phyloP scores from a whole-genome alignment of 2,113 vertebrate genomes.

The Drymodes brunneopygia region DNA sequence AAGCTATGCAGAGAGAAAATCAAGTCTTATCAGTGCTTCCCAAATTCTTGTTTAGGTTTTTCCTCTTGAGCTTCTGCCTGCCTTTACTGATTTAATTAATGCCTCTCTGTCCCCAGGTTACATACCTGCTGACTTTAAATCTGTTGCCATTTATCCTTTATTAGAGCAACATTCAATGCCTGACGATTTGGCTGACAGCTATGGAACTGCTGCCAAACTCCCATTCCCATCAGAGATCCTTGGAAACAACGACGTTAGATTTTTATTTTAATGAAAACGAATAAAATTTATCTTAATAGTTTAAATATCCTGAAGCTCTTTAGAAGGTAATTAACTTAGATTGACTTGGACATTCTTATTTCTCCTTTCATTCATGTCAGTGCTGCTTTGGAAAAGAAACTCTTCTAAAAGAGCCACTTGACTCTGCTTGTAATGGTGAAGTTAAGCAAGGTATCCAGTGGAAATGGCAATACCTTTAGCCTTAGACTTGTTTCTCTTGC shows the following conservation, averaged over 20 bases:
- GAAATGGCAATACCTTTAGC: background rate
- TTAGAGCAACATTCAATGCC: slow-evolving; percentile 15
- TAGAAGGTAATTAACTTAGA: background rate
- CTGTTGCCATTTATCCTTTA: slow-evolving; percentile 50
- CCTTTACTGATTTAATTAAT: slow-evolving; percentile 65
- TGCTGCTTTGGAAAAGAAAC: background rate
- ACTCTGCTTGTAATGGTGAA: background rate
- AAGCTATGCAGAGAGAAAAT: slow-evolving; percentile 17
- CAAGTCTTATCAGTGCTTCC: slow-evolving; percentile 39
- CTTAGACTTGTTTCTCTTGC: background rate
- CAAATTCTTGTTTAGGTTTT: slow-evolving; percentile 45
- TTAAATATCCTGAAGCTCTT: background rate
- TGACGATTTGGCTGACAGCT: slow-evolving; percentile 6
- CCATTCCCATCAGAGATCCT: background rate
- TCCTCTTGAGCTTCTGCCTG: slow-evolving; percentile 26
- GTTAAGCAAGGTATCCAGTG: background rate
- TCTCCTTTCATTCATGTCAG: background rate
- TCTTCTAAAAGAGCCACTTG: background rate
- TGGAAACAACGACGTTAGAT: background rate
- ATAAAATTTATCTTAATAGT: background rate
- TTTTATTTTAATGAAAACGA: background rate
- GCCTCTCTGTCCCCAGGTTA: slow-evolving; percentile 49
- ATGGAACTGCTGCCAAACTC: background rate
- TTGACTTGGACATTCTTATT: background rate
- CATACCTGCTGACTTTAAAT: slow-evolving; percentile 58